These are phyloP conservation scores for Mareca penelope DNA, from an alignment of 2,797 vertebrate genomes.

Conservation along the genomic window DNA sequence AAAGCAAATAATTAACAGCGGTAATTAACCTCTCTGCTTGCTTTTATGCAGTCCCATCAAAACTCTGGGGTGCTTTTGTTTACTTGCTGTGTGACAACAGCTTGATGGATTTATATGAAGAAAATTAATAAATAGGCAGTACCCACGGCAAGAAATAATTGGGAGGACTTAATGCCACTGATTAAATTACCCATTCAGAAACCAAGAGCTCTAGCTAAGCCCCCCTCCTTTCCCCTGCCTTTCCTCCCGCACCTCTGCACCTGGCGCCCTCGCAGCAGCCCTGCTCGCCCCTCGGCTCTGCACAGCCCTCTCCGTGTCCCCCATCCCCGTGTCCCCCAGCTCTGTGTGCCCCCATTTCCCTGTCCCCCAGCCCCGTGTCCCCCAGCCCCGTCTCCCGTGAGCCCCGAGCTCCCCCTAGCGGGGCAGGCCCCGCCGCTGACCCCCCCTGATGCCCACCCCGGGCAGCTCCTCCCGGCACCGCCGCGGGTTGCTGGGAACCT, in stretches of 20 bases:
- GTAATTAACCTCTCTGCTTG: constrained; percentile 36
- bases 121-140: constrained; percentile 34
- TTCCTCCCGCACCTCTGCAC: background rate
- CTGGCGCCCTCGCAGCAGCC: background rate
- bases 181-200: constrained; percentile 16
- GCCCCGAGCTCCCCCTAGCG: too few relatives aligned
- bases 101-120: background rate
- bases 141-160: constrained; percentile 20
- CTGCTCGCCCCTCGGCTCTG: too few relatives aligned
- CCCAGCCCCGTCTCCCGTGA: too few relatives aligned
- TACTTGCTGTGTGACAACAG: background rate
- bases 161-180: background rate
- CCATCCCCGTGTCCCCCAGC: too few relatives aligned
- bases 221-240: background rate
- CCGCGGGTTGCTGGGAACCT: constrained; percentile 3
- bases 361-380: too few relatives aligned
- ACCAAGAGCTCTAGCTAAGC: background rate
- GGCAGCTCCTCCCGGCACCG: background rate
- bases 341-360: too few relatives aligned
- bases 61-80: constrained; percentile 36
- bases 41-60: background rate
- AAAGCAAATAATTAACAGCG: background rate
- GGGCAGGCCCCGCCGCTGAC: too few relatives aligned
- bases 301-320: too few relatives aligned
- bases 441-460: too few relatives aligned